Conservation (phyloP, 2,797 vertebrate genomes). For the Sebastes miniatus region DNA sequence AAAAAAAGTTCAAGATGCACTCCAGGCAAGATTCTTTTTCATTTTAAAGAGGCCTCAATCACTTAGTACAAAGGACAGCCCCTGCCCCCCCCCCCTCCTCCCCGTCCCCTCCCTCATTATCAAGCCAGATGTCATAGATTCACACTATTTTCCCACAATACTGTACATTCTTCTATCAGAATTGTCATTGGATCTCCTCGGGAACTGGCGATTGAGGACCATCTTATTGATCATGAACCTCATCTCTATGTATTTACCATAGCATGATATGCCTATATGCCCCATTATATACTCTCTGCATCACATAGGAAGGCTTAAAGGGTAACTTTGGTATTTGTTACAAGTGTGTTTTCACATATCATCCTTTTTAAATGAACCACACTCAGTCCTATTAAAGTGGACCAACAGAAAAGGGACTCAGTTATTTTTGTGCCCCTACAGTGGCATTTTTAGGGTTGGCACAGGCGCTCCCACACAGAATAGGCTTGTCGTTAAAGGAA, state of each 20-base stretch:
- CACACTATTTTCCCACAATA: background rate
- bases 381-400: no score
- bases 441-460: no score
- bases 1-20: constrained; percentile 31
- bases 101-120: background rate
- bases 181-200: background rate
- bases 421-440: no score
- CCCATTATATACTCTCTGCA: background rate
- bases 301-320: background rate
- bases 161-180: background rate
- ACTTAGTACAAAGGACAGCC: background rate
- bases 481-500: no score
- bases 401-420: no score
- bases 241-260: background rate
- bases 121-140: constrained; percentile 2
- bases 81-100: background rate
- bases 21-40: constrained; percentile 13
- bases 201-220: background rate
- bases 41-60: constrained; percentile 22
- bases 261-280: background rate
- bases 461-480: no score
- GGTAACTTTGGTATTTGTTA: no score
- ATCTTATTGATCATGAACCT: background rate
- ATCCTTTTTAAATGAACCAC: no score
- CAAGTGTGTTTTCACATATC: no score